Evolutionary conservation across 2,797 vertebrate genomes (phyloP).

Genomic region (Sphenodon punctatus): DNA sequence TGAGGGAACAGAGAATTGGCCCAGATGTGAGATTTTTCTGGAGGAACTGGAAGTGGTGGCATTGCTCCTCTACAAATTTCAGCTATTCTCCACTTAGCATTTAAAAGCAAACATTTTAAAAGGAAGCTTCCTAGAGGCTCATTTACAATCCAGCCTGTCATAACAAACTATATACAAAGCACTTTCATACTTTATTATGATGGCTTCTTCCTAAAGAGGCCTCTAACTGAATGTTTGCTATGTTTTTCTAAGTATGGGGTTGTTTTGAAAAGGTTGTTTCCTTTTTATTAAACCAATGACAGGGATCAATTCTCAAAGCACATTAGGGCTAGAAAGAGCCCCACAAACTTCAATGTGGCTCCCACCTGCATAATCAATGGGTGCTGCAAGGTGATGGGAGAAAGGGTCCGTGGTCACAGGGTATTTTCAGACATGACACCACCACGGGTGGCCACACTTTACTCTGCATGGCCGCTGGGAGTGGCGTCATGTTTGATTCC

Average conservation of each 20-base stretch:
- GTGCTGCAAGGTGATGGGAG: too few species aligned
- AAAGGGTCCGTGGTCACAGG: too few species aligned
- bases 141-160: not conserved
- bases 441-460: too few species aligned
- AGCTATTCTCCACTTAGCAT: fast-evolving
- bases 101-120: not conserved
- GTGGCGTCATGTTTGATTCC: too few species aligned
- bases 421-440: too few species aligned
- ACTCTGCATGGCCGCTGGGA: too few species aligned
- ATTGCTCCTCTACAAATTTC: not conserved
- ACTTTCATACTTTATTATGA: slow-evolving; percentile 19
- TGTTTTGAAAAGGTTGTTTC: not conserved
- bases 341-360: too few species aligned
- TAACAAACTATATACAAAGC: not conserved
- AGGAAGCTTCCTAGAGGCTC: not conserved
- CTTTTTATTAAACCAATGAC: not conserved
- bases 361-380: too few species aligned
- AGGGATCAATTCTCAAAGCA: too few species aligned
- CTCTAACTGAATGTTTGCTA: slow-evolving; percentile 42
- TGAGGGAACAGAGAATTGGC: not conserved
- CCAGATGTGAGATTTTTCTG: not conserved
- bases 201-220: slow-evolving; percentile 18
- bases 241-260: slow-evolving; percentile 38
- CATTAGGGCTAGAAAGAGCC: too few species aligned
- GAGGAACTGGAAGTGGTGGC: not conserved